Conservation (phyloP, 1,140 invertebrate species). For the Aphis craccivora region DNA sequence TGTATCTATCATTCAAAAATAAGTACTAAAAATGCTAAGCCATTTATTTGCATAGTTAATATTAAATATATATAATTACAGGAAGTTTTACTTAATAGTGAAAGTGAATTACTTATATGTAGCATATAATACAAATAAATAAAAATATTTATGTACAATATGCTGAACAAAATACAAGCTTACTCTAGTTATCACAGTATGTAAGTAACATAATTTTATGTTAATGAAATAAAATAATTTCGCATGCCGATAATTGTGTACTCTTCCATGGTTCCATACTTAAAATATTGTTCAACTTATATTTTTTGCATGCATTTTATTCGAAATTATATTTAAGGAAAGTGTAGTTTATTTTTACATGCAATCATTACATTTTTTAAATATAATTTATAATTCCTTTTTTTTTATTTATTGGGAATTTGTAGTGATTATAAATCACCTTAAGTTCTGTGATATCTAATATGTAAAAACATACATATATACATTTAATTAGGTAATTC, state of each 20-base stretch:
- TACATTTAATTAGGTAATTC: neutral
- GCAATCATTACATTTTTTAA: neutral
- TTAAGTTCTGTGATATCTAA: neutral
- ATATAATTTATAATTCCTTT: neutral
- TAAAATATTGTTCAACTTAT: neutral
- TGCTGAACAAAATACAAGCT: neutral
- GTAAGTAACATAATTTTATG: slow-evolving; percentile 18
- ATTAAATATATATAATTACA: slow-evolving; percentile 17
- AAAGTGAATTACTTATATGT: neutral
- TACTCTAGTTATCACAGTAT: neutral
- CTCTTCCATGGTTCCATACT: no score
- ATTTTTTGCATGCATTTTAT: neutral
- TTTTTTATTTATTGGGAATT: neutral
- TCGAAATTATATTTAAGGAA: neutral
- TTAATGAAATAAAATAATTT: slow-evolving; percentile 17
- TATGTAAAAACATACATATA: neutral
- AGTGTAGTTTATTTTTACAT: neutral
- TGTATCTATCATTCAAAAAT: neutral
- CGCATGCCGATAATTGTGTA: neutral
- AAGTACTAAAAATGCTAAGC: neutral
- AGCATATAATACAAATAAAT: neutral
- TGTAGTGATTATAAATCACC: neutral
- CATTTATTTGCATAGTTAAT: neutral
- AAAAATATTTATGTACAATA: neutral
- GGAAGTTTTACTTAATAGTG: slow-evolving; percentile 1